A percentile compares a stretch with the other conserved stretches of the same genome.
These are phyloP conservation scores for Malurus leucopterus DNA, from an alignment of 2,797 vertebrate genomes.

Conservation along the genomic window DNA sequence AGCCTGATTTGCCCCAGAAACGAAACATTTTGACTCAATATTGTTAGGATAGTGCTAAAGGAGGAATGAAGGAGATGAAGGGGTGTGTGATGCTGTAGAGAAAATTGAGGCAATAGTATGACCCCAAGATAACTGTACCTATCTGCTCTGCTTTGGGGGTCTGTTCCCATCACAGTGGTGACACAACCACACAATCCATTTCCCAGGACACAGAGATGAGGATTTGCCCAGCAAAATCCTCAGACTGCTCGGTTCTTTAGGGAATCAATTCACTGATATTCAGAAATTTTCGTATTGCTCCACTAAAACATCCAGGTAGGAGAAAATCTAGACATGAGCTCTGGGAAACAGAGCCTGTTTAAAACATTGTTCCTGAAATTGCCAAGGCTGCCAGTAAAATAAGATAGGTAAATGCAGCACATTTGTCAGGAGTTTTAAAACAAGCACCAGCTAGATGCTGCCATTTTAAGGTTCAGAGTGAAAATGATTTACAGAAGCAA, in stretches of 20 bases:
- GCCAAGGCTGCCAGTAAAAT: background rate
- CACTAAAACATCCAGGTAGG: background rate
- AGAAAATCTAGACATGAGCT: background rate
- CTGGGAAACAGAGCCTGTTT: background rate
- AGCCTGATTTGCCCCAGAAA: background rate
- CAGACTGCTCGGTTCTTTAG: background rate
- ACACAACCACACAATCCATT: background rate
- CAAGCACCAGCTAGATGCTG: background rate
- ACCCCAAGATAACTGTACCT: background rate
- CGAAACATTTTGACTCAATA: background rate
- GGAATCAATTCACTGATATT: background rate
- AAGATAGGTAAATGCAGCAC: background rate
- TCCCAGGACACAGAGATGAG: background rate
- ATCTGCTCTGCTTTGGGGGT: background rate
- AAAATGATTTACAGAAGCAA: background rate
- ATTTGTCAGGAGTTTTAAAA: background rate
- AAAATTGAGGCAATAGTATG: background rate
- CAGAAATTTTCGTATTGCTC: background rate
- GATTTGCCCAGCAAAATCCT: background rate
- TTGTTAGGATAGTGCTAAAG: background rate
- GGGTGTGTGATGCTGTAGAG: background rate
- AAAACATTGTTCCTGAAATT: background rate
- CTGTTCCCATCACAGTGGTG: background rate
- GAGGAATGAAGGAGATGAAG: background rate
- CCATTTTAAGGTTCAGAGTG: background rate